Conservation (phyloP, 2,797 vertebrate species). For the Linurgus olivaceus region DNA sequence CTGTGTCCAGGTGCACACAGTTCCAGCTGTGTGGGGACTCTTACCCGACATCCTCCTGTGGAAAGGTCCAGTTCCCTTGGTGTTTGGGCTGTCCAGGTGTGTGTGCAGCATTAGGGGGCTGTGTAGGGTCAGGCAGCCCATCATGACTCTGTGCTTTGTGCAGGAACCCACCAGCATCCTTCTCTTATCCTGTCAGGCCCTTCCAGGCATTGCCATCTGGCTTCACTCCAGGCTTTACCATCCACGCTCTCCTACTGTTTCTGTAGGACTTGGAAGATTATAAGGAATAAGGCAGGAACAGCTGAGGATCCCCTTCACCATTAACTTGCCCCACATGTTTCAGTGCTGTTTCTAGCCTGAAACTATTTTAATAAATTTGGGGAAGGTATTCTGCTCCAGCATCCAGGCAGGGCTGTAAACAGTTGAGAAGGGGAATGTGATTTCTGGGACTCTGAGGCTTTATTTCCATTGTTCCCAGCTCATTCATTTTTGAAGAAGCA, state of each 20-base stretch:
- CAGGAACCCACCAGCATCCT: not conserved
- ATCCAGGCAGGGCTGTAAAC: not conserved
- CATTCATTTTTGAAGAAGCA: fast-evolving
- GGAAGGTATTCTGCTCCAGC: not conserved
- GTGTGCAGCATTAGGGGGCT: not conserved
- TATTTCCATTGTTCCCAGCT: not conserved
- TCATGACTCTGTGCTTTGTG: not conserved
- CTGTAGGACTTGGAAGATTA: not conserved
- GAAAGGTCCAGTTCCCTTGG: not conserved
- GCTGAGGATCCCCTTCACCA: not conserved
- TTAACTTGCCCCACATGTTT: not conserved
- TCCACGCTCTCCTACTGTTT: fast-evolving
- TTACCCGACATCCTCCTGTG: not conserved
- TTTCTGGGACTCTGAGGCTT: not conserved
- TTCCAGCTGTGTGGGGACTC: not conserved
- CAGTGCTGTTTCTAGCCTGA: not conserved
- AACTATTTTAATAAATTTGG: not conserved
- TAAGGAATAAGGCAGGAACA: not conserved
- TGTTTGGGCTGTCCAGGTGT: not conserved
- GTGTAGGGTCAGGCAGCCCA: not conserved
- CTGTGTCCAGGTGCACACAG: fast-evolving
- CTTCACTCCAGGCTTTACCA: not conserved
- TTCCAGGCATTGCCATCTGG: not conserved
- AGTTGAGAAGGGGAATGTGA: fast-evolving
- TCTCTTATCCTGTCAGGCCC: not conserved